phyloP scores from a whole-genome alignment of 2,888 invertebrate genomes.

The Hanleya hanleyi region DNA sequence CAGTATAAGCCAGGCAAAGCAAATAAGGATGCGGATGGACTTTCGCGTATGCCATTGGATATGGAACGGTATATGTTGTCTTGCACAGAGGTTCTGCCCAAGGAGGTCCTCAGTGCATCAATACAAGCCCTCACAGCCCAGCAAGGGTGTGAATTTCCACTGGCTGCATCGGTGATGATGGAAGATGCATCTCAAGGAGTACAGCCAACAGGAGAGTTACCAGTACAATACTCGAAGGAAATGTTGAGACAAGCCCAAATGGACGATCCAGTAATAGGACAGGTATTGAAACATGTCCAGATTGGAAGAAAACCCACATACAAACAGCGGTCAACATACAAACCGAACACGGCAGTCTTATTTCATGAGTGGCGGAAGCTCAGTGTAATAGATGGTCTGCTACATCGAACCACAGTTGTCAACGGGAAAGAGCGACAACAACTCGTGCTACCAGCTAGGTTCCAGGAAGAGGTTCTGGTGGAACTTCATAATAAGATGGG shows the following conservation, averaged over 20 bases:
- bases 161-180: too few species aligned
- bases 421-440: neutral
- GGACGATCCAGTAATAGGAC: constrained; percentile 6
- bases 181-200: too few species aligned
- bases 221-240: neutral
- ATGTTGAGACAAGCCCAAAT: constrained; percentile 1
- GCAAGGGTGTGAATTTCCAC: too few species aligned
- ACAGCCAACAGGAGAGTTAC: too few species aligned
- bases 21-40: constrained; percentile 28
- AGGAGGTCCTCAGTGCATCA: neutral
- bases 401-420: neutral
- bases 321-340: neutral
- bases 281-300: neutral
- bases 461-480: neutral
- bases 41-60: constrained; percentile 31
- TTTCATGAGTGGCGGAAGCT: constrained; percentile 17
- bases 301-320: neutral
- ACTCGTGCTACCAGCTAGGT: constrained; percentile 21
- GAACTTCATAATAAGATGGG: constrained; percentile 28
- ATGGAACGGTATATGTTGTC: constrained; percentile 14
- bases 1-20: constrained; percentile 29
- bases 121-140: too few species aligned
- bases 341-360: neutral
- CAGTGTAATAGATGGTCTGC: neutral
- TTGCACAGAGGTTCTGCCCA: neutral